Evolutionary conservation across 2,797 vertebrate genomes (phyloP).

Genomic region (Alfaro cultratus): DNA sequence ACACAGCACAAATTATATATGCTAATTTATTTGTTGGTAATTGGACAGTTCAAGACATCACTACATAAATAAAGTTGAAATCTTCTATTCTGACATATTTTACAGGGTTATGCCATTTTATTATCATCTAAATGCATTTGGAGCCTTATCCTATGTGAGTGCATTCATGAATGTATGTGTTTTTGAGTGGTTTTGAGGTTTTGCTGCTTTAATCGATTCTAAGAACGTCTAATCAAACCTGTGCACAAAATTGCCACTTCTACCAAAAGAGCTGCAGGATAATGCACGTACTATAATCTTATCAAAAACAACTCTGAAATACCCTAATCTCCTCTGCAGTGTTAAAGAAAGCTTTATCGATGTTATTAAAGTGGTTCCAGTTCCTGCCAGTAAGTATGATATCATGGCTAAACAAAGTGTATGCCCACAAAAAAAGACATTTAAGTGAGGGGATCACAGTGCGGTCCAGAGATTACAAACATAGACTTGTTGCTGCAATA

Average conservation of each 20-base stretch:
- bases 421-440: slow-evolving; percentile 36
- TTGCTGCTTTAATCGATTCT: slow-evolving; percentile 47
- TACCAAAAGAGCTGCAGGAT: slow-evolving; percentile 72
- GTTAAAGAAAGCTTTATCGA: slow-evolving; percentile 72
- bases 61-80: slow-evolving; percentile 12
- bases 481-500: slow-evolving; percentile 14
- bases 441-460: slow-evolving; percentile 19
- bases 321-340: slow-evolving; percentile 67
- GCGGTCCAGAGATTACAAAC: slow-evolving; percentile 21
- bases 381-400: slow-evolving; percentile 73
- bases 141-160: slow-evolving; percentile 44
- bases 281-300: slow-evolving; percentile 75
- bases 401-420: slow-evolving; percentile 61
- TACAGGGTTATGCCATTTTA: neutral
- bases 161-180: slow-evolving; percentile 27
- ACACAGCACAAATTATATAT: slow-evolving; percentile 29
- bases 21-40: slow-evolving; percentile 59
- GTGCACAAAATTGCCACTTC: slow-evolving; percentile 56
- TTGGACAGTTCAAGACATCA: neutral
- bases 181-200: slow-evolving; percentile 46
- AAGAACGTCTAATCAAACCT: slow-evolving; percentile 63
- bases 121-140: slow-evolving; percentile 10
- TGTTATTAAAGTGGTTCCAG: slow-evolving; percentile 71
- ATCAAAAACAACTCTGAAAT: slow-evolving; percentile 63
- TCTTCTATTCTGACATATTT: slow-evolving; percentile 5